Evolutionary conservation across 1,140 invertebrate species (phyloP).

Genomic region (Hycleus phaleratus): DNA sequence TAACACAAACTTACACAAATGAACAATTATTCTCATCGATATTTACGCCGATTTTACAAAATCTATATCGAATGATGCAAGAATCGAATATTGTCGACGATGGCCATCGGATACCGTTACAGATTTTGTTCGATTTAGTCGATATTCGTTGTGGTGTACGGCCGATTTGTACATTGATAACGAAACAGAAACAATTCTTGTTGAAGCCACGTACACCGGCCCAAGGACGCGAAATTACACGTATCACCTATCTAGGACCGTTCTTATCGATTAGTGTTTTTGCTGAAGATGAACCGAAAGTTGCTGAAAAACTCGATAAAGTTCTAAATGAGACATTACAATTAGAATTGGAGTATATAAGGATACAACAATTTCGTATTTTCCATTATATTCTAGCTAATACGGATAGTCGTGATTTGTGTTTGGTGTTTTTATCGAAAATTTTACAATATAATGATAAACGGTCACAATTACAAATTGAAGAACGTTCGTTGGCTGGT

Average conservation of each 20-base stretch:
- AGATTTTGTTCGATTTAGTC: constrained; percentile 59
- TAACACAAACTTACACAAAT: constrained; percentile 50
- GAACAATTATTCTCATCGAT: constrained; percentile 52
- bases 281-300: constrained; percentile 81
- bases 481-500: constrained; percentile 74
- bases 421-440: constrained; percentile 69
- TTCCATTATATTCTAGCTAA: constrained; percentile 81
- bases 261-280: constrained; percentile 87
- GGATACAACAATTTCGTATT: constrained; percentile 68
- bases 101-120: constrained; percentile 55
- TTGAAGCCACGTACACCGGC: constrained; percentile 63
- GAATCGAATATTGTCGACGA: constrained; percentile 62
- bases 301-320: constrained; percentile 60
- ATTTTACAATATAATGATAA: constrained; percentile 77
- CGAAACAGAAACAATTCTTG: constrained; percentile 65
- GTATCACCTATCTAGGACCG: constrained; percentile 77
- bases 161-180: constrained; percentile 73
- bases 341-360: constrained; percentile 63
- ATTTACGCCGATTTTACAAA: constrained; percentile 64
- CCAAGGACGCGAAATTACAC: constrained; percentile 72
- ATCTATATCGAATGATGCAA: constrained; percentile 60
- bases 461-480: constrained; percentile 80
- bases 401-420: constrained; percentile 59
- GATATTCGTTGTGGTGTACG: constrained; percentile 59
- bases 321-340: constrained; percentile 58